A percentile compares a stretch with the other conserved stretches of the same genome.
Conservation (phyloP, 2,888 invertebrate species). For the Argynnis bischoffii region DNA sequence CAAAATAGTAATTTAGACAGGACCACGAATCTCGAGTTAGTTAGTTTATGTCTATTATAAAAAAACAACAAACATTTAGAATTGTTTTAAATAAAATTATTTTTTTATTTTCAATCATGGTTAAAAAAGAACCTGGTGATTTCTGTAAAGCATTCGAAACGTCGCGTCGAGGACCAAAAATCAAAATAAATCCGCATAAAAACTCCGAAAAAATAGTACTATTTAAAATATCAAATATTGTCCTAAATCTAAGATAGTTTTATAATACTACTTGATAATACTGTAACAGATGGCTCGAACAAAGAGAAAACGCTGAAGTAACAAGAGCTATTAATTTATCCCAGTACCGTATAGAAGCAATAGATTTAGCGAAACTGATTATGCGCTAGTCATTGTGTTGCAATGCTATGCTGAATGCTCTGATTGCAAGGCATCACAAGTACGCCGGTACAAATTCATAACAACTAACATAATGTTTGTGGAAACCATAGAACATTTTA, state of each 20-base stretch:
- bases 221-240: no score
- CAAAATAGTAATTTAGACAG: no score
- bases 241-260: not conserved
- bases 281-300: not conserved
- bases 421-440: constrained; percentile 68
- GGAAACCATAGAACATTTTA: constrained; percentile 1
- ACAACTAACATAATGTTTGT: not conserved
- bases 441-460: constrained; percentile 21
- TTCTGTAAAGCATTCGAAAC: no score
- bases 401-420: constrained; percentile 79
- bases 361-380: constrained; percentile 63
- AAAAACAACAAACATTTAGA: no score
- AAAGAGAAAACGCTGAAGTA: constrained; percentile 4
- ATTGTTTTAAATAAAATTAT: no score
- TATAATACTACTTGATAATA: not conserved
- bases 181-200: no score
- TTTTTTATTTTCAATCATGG: no score
- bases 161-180: no score
- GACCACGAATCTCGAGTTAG: no score
- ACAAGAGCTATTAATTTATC: constrained; percentile 14
- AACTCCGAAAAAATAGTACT: no score
- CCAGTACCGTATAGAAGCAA: constrained; percentile 22
- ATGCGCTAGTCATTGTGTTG: constrained; percentile 71
- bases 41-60: no score
- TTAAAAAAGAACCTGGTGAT: no score